Base-by-base conservation (phyloP, 37 sponge, comb jelly and placozoan genomes). In the Haliclona indistincta region DNA sequence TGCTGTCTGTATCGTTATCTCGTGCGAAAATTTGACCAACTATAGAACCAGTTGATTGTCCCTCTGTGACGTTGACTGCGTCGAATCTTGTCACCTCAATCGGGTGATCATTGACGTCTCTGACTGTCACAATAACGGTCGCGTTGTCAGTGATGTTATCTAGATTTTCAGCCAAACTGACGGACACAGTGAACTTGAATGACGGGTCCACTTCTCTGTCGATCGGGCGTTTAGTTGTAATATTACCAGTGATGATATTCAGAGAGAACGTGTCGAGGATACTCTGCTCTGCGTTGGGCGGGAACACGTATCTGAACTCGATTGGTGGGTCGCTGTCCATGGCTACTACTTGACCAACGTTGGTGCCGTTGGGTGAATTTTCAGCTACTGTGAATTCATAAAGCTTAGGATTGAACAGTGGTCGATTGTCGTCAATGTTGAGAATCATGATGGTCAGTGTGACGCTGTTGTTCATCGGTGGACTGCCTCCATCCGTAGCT, bases 401-500 rank as follows among this genome's bases (percentile, higher is more conserved):
- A 2, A 38, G 56, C 0, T 53, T 19, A 1, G 17, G 42, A 0
- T 33, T n/a, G 53, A 91, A 91, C 17, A 78, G 41, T 4, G 91
- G 91, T 0, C 35, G 60, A 54, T 81, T 67, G 35, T 86, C 87
- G 61, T 84, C 76, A 0, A 19, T 52, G 60, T 91, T 68, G 30
- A 49, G 7, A 25, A 82, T 34, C 1, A 15, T 41, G 64, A 91
- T 77, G 71, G 51, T 68, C 30, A 79, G 33, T 0, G 20, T 53
- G 17, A 58, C 35, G 5, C 72, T 53, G 40, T 68, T 10, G 34
- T 25, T 81, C 8, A 71, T 38, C 22, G 78, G 22, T 3, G 82
- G 82, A 23, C 19, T 13, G 1, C 91, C 91, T 0, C 62, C 66
- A 68, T 91, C 91, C 8, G 42, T 51, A 2, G 86, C 91, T 26